phyloP scores from a whole-genome alignment of 2,797 vertebrate species.

The Rachycentron canadum region DNA sequence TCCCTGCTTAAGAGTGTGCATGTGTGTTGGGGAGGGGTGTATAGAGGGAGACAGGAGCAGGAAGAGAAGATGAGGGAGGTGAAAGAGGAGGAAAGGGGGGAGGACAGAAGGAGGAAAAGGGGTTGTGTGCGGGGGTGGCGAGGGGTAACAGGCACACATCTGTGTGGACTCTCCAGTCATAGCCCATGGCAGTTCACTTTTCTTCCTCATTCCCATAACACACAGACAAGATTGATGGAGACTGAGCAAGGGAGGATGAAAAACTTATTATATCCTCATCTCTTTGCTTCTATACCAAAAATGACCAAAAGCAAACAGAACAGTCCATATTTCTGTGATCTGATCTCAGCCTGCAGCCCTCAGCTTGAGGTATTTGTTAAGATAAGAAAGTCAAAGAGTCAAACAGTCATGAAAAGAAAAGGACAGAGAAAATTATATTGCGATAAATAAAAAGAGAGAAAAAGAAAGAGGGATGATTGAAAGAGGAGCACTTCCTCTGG shows the following conservation, averaged over 20 bases:
- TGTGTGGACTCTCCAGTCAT: slow-evolving; percentile 53
- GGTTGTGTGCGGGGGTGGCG: neutral
- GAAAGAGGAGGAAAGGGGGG: slow-evolving; percentile 60
- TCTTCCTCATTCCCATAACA: slow-evolving; percentile 40
- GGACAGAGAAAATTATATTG: neutral
- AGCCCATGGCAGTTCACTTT: slow-evolving; percentile 52
- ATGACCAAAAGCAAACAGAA: neutral
- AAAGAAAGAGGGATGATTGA: neutral
- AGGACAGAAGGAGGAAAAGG: slow-evolving; percentile 55
- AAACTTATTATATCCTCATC: neutral
- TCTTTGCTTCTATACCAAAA: neutral
- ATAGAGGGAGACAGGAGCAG: slow-evolving; percentile 46
- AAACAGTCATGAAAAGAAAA: neutral
- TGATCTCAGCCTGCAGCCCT: neutral
- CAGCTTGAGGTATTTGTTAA: slow-evolving; percentile 5
- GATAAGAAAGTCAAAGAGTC: slow-evolving; percentile 30
- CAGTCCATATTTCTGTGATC: neutral
- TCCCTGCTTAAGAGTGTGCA: slow-evolving; percentile 60
- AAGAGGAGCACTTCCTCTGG: neutral
- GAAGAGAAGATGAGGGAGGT: slow-evolving; percentile 71
- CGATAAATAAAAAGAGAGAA: slow-evolving; percentile 18
- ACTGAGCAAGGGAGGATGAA: slow-evolving; percentile 5
- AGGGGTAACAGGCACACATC: slow-evolving; percentile 41
- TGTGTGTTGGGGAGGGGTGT: slow-evolving; percentile 17
- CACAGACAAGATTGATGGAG: slow-evolving; percentile 37